Evolutionary conservation across 2,113 vertebrate genomes (phyloP).

Genomic region (Stegostoma tigrinum): DNA sequence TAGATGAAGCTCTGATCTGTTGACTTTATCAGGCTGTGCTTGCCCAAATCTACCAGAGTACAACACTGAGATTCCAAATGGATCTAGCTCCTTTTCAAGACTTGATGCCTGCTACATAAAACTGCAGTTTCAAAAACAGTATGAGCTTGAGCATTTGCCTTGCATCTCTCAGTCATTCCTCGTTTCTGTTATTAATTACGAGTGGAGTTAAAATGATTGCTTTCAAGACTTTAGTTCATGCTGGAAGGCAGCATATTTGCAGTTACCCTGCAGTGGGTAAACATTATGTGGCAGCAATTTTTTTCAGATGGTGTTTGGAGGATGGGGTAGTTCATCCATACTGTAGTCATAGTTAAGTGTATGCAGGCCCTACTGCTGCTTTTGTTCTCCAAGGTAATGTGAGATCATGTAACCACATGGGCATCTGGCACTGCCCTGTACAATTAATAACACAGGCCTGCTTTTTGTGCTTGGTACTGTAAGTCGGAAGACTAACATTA

Average conservation of each 20-base stretch:
- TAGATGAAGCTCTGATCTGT: neutral
- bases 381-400: slow-evolving; percentile 35
- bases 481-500: slow-evolving; percentile 27
- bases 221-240: neutral
- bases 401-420: neutral
- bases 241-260: neutral
- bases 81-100: slow-evolving; percentile 1
- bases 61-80: neutral
- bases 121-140: neutral
- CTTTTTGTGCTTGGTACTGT: slow-evolving; percentile 40
- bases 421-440: slow-evolving; percentile 40
- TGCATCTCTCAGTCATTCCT: slow-evolving; percentile 1
- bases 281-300: neutral
- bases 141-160: neutral
- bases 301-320: neutral
- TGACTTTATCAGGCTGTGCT: neutral
- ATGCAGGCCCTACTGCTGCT: slow-evolving; percentile 33
- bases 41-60: neutral
- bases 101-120: slow-evolving; percentile 20
- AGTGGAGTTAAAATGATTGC: neutral
- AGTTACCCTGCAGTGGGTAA: neutral
- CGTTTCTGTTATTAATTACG: neutral
- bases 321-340: neutral
- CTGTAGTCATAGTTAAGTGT: neutral
- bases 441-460: slow-evolving; percentile 44